Conservation (phyloP, 1,140 invertebrate genomes). For the Neelides sp. region DNA sequence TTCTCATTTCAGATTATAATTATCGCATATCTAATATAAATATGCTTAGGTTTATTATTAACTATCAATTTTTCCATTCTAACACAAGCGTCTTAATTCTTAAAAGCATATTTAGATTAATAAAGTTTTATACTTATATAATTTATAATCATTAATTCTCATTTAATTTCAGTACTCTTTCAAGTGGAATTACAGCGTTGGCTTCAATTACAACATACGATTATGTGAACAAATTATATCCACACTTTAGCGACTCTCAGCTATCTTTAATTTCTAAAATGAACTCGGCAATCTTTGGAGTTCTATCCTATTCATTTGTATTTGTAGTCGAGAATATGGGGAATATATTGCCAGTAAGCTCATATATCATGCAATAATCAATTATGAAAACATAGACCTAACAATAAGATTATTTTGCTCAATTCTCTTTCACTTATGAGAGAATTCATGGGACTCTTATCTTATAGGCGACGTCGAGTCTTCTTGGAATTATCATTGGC, state of each 20-base stretch:
- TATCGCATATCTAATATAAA: not conserved
- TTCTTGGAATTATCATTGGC: conserved; percentile 23
- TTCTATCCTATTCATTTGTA: conserved; percentile 25
- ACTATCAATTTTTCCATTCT: not conserved
- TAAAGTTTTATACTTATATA: not conserved
- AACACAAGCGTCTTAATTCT: not conserved
- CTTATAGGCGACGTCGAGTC: conserved; percentile 17
- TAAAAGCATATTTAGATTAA: not conserved
- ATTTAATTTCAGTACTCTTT: conserved; percentile 16
- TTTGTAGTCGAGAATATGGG: conserved; percentile 28
- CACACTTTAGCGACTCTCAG: conserved; percentile 19
- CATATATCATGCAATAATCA: not conserved
- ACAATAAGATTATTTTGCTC: not conserved
- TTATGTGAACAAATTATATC: conserved; percentile 23
- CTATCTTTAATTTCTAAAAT: conserved; percentile 23
- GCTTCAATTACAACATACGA: conserved; percentile 27
- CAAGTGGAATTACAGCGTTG: conserved; percentile 22
- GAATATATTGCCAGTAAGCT: conserved; percentile 24
- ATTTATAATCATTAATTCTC: not conserved
- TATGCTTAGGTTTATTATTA: not conserved
- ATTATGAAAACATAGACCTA: not conserved
- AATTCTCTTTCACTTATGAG: not conserved
- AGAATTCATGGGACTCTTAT: not conserved
- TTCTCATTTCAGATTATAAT: not conserved
- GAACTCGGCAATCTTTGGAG: conserved; percentile 18